Conservation (phyloP, 1,140 invertebrate genomes). For the Battus philenor region DNA sequence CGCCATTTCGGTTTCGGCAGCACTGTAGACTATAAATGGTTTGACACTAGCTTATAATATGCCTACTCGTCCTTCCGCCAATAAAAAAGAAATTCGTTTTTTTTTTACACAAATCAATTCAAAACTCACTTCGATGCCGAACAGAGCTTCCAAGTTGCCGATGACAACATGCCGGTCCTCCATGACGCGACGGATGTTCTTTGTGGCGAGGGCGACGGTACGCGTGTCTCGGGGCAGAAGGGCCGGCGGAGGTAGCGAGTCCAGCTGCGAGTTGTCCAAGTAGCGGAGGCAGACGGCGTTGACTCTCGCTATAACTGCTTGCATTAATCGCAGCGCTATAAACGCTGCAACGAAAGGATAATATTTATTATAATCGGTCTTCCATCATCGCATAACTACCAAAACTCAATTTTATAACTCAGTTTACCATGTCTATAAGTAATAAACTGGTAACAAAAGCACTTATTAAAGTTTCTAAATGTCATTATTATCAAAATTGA, state of each 20-base stretch:
- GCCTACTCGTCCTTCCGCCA: too few relatives aligned
- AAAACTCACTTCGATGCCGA: constrained; percentile 79
- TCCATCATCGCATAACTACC: neutral
- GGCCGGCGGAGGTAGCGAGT: constrained; percentile 73
- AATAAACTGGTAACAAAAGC: neutral
- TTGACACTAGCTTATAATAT: too few relatives aligned
- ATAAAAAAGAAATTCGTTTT: too few relatives aligned
- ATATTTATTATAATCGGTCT: too few relatives aligned
- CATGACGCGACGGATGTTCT: constrained; percentile 89
- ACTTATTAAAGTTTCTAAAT: neutral
- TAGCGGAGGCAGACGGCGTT: constrained; percentile 83
- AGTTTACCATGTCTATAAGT: neutral
- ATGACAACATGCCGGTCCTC: constrained; percentile 91
- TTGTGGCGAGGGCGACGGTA: constrained; percentile 81
- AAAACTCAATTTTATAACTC: neutral
- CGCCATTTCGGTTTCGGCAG: too few relatives aligned
- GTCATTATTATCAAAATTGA: neutral
- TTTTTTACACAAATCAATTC: too few relatives aligned
- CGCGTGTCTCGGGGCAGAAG: constrained; percentile 70
- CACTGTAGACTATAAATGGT: too few relatives aligned
- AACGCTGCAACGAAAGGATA: constrained; percentile 82
- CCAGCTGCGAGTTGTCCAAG: constrained; percentile 79
- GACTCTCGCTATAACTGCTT: constrained; percentile 81
- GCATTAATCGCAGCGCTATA: constrained; percentile 83
- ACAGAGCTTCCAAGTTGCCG: constrained; percentile 82